A percentile compares a stretch with the other conserved stretches of the same genome.
Evolutionary conservation across 1,140 invertebrate genomes (phyloP).

Genomic region (Ceratoteleas bidentatus): DNA sequence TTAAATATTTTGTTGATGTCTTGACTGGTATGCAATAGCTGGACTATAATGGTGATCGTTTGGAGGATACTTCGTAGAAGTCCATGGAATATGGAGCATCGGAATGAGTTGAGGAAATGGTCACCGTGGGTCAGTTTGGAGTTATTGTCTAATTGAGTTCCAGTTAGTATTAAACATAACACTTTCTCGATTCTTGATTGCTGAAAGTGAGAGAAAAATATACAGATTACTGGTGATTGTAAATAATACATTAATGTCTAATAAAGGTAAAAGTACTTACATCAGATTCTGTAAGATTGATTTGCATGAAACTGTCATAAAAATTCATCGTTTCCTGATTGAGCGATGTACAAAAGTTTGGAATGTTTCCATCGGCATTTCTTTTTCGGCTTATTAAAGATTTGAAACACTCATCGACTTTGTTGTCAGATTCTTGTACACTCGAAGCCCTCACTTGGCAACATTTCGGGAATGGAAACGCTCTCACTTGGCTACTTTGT

Average conservation of each 20-base stretch:
- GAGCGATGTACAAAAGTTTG: background rate
- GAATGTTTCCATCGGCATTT: constrained; percentile 2
- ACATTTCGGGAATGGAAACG: no score
- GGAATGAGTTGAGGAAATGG: constrained; percentile 74
- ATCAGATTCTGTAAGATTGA: constrained; percentile 7
- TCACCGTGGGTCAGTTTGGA: constrained; percentile 70
- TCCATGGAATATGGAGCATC: constrained; percentile 65
- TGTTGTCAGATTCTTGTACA: constrained; percentile 35
- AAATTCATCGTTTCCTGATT: constrained; percentile 13
- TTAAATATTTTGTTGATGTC: constrained; percentile 58
- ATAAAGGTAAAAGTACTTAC: constrained; percentile 15
- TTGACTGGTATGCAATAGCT: constrained; percentile 46
- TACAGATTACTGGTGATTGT: background rate
- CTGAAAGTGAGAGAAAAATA: constrained; percentile 45
- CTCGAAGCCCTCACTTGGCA: no score
- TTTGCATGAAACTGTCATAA: constrained; percentile 14
- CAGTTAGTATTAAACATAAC: constrained; percentile 50
- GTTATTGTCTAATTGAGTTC: constrained; percentile 27
- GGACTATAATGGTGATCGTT: constrained; percentile 66
- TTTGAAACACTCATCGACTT: constrained; percentile 62
- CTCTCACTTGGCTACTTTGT: no score
- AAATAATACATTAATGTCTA: no score
- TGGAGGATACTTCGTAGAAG: constrained; percentile 63
- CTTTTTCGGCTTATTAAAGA: constrained; percentile 38
- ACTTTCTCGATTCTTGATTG: constrained; percentile 36